phyloP scores from a whole-genome alignment of 2,113 vertebrate genomes.

The Puffinus mauretanicus region DNA sequence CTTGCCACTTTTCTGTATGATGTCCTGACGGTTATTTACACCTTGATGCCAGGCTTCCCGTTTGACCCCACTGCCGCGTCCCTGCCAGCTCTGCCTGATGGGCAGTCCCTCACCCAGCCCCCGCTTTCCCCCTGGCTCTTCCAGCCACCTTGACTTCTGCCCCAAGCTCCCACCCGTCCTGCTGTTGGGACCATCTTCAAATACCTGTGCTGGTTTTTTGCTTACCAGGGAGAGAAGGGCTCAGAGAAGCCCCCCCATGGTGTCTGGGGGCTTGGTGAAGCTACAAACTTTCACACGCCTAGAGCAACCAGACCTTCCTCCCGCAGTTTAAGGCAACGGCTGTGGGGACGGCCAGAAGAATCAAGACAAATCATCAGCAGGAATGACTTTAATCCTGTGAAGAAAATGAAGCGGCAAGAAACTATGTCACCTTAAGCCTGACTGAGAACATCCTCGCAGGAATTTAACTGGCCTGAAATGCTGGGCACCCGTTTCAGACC shows the following conservation, averaged over 20 bases:
- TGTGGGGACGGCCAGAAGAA: neutral
- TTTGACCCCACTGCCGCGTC: neutral
- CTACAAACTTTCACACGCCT: neutral
- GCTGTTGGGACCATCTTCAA: neutral
- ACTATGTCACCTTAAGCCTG: neutral
- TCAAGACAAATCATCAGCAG: neutral
- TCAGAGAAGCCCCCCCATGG: neutral
- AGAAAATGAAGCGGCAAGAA: neutral
- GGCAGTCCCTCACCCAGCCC: neutral
- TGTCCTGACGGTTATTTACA: neutral
- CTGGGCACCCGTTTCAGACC: neutral
- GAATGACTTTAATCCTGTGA: neutral
- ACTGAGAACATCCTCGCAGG: neutral
- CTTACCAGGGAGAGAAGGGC: neutral
- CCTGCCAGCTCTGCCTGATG: neutral
- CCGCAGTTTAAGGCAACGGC: neutral
- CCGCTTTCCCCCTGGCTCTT: neutral
- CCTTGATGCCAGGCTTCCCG: neutral
- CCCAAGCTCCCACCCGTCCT: neutral
- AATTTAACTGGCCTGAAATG: neutral
- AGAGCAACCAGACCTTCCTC: neutral
- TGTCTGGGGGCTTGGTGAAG: neutral
- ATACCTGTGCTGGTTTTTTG: neutral
- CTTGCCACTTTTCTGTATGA: neutral
- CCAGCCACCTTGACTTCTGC: neutral